Conservation (phyloP, 2,113 vertebrate species). For the Osmerus mordax region DNA sequence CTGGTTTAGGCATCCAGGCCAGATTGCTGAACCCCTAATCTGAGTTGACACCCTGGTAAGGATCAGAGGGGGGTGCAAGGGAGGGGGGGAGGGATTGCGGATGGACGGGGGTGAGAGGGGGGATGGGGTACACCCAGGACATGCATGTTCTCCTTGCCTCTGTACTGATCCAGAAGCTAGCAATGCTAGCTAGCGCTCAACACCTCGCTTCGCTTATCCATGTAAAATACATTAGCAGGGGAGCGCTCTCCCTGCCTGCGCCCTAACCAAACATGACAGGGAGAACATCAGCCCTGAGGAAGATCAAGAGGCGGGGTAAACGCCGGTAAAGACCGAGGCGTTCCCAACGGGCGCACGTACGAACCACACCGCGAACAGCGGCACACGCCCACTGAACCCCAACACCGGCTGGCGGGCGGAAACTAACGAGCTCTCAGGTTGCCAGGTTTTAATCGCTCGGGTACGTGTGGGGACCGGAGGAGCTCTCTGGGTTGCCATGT, state of each 20-base stretch:
- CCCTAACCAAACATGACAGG: constrained; percentile 31
- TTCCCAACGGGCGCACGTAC: not conserved
- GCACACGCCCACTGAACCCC: too few species aligned
- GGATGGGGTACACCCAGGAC: too few species aligned
- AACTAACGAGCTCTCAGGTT: too few species aligned
- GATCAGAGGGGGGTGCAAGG: too few species aligned
- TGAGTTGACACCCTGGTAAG: constrained; percentile 1
- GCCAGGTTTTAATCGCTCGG: too few species aligned
- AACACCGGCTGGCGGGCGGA: too few species aligned
- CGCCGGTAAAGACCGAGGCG: constrained; percentile 18
- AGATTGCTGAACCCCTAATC: not conserved
- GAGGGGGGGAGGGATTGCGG: too few species aligned
- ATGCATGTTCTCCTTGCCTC: not conserved
- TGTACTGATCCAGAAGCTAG: not conserved
- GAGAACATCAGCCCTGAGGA: constrained; percentile 4
- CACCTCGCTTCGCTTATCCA: not conserved
- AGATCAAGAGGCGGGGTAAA: constrained; percentile 27
- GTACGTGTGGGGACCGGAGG: too few species aligned
- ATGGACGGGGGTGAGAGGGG: too few species aligned
- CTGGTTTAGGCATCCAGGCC: too few species aligned
- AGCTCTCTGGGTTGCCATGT: not conserved
- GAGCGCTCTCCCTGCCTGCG: not conserved
- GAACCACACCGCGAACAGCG: too few species aligned
- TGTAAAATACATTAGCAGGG: constrained; percentile 9
- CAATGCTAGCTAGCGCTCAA: too few species aligned